A percentile compares a stretch with the other conserved stretches of the same genome.
phyloP scores from a whole-genome alignment of 2,888 invertebrate genomes.

The Thysanoteuthis rhombus region DNA sequence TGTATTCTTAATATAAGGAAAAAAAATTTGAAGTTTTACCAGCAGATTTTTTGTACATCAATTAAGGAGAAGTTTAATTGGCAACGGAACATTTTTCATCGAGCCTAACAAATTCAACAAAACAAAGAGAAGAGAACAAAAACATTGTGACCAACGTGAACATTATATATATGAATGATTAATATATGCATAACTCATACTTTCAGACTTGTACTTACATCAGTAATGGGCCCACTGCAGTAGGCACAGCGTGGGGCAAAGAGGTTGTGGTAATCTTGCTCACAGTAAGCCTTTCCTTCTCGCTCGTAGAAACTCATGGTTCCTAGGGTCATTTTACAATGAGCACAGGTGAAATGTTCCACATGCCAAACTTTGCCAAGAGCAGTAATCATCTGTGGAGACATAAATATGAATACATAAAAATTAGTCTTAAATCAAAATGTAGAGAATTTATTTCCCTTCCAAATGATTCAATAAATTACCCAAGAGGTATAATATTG shows the following conservation, averaged over 20 bases:
- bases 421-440: neutral
- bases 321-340: conserved; percentile 95
- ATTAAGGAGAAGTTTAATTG: too few relatives aligned
- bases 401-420: conserved; percentile 19
- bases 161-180: too few relatives aligned
- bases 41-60: too few relatives aligned
- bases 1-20: too few relatives aligned
- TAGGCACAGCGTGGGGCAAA: conserved; percentile 99
- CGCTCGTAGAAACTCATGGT: conserved; percentile 98
- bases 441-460: neutral
- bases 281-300: conserved; percentile 96
- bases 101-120: too few relatives aligned
- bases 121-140: too few relatives aligned
- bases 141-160: too few relatives aligned
- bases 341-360: conserved; percentile 96
- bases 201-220: conserved; percentile 76
- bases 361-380: conserved; percentile 99
- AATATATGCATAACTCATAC: too few relatives aligned
- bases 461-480: neutral
- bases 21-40: too few relatives aligned
- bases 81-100: too few relatives aligned
- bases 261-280: conserved; percentile 96
- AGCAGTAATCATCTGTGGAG: conserved; percentile 86
- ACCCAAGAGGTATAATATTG: neutral
- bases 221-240: conserved; percentile 98